Evolutionary conservation across 1,140 invertebrate genomes (phyloP).

Genomic region (Hylaeus volcanicus): DNA sequence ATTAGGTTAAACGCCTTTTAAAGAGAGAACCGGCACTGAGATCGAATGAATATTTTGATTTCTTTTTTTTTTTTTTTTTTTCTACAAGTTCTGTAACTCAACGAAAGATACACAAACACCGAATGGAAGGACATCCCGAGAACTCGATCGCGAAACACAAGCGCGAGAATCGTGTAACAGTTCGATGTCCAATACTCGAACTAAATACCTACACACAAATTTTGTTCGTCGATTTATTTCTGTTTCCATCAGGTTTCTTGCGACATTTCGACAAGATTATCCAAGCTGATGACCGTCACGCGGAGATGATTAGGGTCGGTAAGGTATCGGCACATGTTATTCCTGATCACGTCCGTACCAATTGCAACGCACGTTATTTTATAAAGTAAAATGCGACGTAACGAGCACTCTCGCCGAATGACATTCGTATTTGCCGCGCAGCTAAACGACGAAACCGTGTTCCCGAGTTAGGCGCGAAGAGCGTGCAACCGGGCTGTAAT

Average conservation of each 20-base stretch:
- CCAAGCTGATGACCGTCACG: constrained; percentile 8
- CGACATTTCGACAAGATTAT: constrained; percentile 13
- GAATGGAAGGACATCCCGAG: constrained; percentile 3
- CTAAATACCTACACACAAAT: constrained; percentile 6
- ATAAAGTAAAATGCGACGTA: constrained; percentile 49
- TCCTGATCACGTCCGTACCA: constrained; percentile 41
- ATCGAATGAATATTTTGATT: neutral
- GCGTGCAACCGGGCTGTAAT: constrained; percentile 4
- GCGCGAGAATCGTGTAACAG: constrained; percentile 3
- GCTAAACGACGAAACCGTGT: neutral
- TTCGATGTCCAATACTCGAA: neutral
- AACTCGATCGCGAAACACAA: constrained; percentile 7
- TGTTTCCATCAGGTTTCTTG: constrained; percentile 13
- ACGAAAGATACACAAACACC: constrained; percentile 21
- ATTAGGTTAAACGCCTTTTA: neutral
- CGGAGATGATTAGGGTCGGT: constrained; percentile 36
- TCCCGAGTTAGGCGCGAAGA: neutral
- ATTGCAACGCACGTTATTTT: constrained; percentile 45
- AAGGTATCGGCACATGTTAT: constrained; percentile 55
- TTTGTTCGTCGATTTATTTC: neutral
- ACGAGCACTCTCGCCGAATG: neutral
- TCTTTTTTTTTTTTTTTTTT: neutral
- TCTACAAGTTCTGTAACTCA: constrained; percentile 9
- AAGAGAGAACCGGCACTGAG: neutral
- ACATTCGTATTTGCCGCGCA: neutral